phyloP scores from a whole-genome alignment of 2,888 invertebrate species.

The Thera obeliscata region DNA sequence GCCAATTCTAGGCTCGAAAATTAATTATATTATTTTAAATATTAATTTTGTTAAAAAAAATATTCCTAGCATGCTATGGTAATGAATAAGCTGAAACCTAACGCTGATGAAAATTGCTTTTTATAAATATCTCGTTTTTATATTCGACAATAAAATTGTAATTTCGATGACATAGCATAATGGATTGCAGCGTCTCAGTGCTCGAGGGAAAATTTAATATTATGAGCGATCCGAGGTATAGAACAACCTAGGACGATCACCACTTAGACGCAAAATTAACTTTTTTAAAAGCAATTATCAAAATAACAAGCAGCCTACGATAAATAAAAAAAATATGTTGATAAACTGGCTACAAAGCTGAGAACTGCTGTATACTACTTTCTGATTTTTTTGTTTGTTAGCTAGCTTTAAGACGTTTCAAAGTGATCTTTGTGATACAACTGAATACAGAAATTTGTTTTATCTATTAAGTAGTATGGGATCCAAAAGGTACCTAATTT shows the following conservation, averaged over 20 bases:
- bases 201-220: conserved; percentile 74
- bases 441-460: too few species aligned
- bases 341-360: too few species aligned
- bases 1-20: too few species aligned
- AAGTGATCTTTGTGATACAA: too few species aligned
- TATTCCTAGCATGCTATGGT: neutral
- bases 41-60: neutral
- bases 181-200: conserved; percentile 70
- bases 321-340: too few species aligned
- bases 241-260: conserved; percentile 12
- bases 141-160: conserved; percentile 63
- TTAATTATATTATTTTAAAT: too few species aligned
- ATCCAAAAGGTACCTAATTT: too few species aligned
- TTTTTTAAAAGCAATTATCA: neutral
- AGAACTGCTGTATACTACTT: too few species aligned
- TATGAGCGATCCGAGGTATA: conserved; percentile 61
- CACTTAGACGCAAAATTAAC: conserved; percentile 6
- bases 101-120: conserved; percentile 12
- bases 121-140: conserved; percentile 47
- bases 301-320: too few species aligned
- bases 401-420: too few species aligned
- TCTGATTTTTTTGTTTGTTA: too few species aligned
- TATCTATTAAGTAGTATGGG: too few species aligned
- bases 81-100: conserved; percentile 14
- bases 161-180: conserved; percentile 70